Conservation (phyloP, 2,888 invertebrate genomes). For the Cantharis nigra region DNA sequence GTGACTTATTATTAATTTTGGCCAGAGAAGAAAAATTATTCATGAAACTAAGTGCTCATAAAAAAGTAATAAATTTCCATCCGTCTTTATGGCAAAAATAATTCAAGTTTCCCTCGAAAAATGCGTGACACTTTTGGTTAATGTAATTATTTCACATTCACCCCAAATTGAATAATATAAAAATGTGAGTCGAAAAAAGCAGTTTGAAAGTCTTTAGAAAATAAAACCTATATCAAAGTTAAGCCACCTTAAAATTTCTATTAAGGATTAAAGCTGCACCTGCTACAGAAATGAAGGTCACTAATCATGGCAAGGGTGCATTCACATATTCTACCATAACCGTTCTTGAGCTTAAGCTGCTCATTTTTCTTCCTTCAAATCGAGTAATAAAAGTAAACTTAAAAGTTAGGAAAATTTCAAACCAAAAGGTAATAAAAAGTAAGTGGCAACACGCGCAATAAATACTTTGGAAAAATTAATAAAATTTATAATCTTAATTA, state of each 20-base stretch:
- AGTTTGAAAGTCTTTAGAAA: neutral
- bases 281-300: neutral
- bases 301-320: neutral
- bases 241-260: neutral
- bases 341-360: neutral
- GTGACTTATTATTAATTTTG: neutral
- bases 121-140: slow-evolving; percentile 1
- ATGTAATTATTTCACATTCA: slow-evolving; percentile 1
- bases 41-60: neutral
- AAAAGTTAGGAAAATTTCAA: neutral
- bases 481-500: neutral
- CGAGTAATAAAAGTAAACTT: neutral
- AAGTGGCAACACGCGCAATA: neutral
- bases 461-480: neutral
- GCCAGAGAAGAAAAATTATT: neutral
- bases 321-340: neutral
- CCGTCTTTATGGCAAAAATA: neutral
- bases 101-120: neutral
- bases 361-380: neutral
- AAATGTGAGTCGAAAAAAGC: neutral
- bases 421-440: neutral
- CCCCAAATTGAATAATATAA: neutral
- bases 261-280: neutral
- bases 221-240: neutral
- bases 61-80: neutral